Evolutionary conservation across 2,888 invertebrate species (phyloP), one percentile per base, ranked within the genome.

Genomic region (Latrodectus hesperus): DNA sequence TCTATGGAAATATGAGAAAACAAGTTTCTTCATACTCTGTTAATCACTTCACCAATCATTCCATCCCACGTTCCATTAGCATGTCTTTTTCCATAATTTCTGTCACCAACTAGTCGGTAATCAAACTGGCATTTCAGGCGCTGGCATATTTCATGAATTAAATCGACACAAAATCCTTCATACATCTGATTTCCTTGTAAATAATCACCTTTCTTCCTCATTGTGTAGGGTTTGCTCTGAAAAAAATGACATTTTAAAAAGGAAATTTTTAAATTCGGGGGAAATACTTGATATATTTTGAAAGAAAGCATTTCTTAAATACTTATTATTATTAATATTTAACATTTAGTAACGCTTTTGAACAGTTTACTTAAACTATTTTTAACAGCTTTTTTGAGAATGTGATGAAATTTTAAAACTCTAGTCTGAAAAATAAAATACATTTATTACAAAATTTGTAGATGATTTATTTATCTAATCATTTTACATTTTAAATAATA

Each of bases 41-140:
- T 88, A n/a, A 88, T 85, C 16, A 88, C 81, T 88, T 85, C 84
- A 52, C 84, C 84, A 65, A 88, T 85, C 88, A 88, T 88, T 14
- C 88, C 88, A 82, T 85, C 78, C 88, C 88, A 88, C 14, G 82
- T 77, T 10, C 88, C 88, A 55, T 85, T 88, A 8, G 81, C 88
- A 14, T 77, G 74, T 53, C 67, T 72, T 14, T 84, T 88, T 2
- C 85, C 88, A 55, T 88, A 88, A 16, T 71, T 79, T 22, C 80
- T 75, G 53, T 88, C 88, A 3, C 75, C 84, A 22, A 88, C 88
- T n/a, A 84, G 65, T 26, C 80, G 38, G n/a, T 88, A 88, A 12
- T 80, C 88, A 60, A 51, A 88, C 16, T 88, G 83, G 17, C 88
- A 88, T 17, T 60, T 67, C 0, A 88, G 65, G 3, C 88, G 71